phyloP scores from a whole-genome alignment of 2,888 invertebrate genomes.

The Willowsia nigromaculata region DNA sequence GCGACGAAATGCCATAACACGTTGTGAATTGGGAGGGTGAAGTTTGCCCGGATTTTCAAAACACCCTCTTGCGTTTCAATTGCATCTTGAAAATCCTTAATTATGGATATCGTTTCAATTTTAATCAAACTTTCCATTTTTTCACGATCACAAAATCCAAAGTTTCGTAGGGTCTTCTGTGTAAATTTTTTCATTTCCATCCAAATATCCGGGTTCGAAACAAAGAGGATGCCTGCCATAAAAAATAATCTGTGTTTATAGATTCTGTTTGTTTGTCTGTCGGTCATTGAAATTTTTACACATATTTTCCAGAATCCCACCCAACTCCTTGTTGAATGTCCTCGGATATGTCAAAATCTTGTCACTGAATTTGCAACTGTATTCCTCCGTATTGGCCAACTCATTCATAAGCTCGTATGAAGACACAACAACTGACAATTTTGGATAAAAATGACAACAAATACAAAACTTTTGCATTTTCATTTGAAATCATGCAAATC shows the following conservation, averaged over 20 bases:
- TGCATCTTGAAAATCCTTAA: constrained; percentile 40
- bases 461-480: too few relatives aligned
- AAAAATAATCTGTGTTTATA: too few relatives aligned
- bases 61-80: constrained; percentile 44
- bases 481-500: too few relatives aligned
- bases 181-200: constrained; percentile 54
- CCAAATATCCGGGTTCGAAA: constrained; percentile 38
- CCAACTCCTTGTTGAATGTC: constrained; percentile 73
- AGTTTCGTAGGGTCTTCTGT: constrained; percentile 46
- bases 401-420: constrained; percentile 55
- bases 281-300: too few relatives aligned
- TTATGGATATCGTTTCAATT: constrained; percentile 55
- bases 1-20: constrained; percentile 78
- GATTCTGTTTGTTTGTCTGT: too few relatives aligned
- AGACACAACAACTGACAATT: constrained; percentile 32
- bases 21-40: constrained; percentile 69
- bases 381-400: constrained; percentile 56
- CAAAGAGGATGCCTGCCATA: too few relatives aligned
- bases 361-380: constrained; percentile 47
- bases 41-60: constrained; percentile 50
- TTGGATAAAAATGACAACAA: too few relatives aligned
- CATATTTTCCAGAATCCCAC: too few relatives aligned
- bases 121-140: constrained; percentile 72
- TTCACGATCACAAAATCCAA: constrained; percentile 71
- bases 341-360: constrained; percentile 29